phyloP scores from a whole-genome alignment of 2,888 invertebrate species.

The Oscheius sp. region DNA sequence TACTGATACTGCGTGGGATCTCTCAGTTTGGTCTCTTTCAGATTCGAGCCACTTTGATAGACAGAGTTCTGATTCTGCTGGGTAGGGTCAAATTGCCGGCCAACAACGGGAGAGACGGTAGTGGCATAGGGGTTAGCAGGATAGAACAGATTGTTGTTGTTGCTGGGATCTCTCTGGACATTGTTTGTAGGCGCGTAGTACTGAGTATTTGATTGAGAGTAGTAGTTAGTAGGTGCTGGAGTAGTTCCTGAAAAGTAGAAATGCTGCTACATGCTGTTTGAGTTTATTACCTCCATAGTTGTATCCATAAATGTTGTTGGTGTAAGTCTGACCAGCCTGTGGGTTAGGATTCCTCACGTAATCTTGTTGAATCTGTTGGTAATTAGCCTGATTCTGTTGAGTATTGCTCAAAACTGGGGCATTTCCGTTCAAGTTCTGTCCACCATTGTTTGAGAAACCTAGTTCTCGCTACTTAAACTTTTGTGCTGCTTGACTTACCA shows the following conservation, averaged over 20 bases:
- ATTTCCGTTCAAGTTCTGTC: slow-evolving; percentile 32
- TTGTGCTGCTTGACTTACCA: background rate
- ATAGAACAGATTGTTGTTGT: slow-evolving; percentile 22
- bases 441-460: background rate
- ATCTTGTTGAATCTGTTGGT: slow-evolving; percentile 52
- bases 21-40: slow-evolving; percentile 50
- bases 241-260: slow-evolving; percentile 9
- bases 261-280: background rate
- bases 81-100: slow-evolving; percentile 18
- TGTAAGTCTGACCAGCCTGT: slow-evolving; percentile 20
- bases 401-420: slow-evolving; percentile 47
- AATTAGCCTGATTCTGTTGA: slow-evolving; percentile 56
- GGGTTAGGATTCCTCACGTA: slow-evolving; percentile 27
- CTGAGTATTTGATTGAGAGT: slow-evolving; percentile 6
- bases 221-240: slow-evolving; percentile 12
- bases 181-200: background rate
- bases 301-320: slow-evolving; percentile 38
- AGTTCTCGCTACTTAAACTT: background rate
- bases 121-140: slow-evolving; percentile 19
- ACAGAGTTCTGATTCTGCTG: background rate
- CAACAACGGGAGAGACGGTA: slow-evolving; percentile 7
- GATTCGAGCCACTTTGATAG: slow-evolving; percentile 47
- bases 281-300: slow-evolving; percentile 15
- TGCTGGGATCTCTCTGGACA: slow-evolving; percentile 20
- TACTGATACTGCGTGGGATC: slow-evolving; percentile 36